phyloP scores from a whole-genome alignment of 2,888 invertebrate species.

The Cremastinae sp. region DNA sequence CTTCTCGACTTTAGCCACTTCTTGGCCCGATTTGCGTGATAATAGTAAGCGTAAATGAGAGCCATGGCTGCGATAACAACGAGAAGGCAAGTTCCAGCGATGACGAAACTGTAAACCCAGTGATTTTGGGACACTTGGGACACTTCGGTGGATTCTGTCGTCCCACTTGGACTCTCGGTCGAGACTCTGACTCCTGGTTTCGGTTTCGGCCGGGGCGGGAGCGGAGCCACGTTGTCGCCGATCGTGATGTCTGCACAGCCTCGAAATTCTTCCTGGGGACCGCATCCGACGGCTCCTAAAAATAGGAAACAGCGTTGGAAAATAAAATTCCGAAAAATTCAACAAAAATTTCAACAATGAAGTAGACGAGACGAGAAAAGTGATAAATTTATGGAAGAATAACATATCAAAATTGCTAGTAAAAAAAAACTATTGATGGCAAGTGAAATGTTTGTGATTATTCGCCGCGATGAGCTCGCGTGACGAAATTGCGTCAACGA shows the following conservation, averaged over 20 bases:
- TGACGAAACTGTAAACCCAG: constrained; percentile 80
- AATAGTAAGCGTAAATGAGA: constrained; percentile 88
- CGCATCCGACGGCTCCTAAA: constrained; percentile 90
- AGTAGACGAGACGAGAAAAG: too few species aligned
- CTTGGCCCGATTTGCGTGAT: constrained; percentile 87
- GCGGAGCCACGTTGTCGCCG: constrained; percentile 82
- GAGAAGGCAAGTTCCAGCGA: constrained; percentile 86
- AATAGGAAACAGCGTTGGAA: constrained; percentile 24
- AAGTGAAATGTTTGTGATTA: too few species aligned
- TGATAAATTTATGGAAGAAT: too few species aligned
- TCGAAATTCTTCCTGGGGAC: constrained; percentile 93
- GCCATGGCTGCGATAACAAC: constrained; percentile 85
- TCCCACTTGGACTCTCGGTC: constrained; percentile 74
- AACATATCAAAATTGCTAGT: background rate
- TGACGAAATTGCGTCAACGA: constrained; percentile 49
- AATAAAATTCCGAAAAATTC: too few species aligned
- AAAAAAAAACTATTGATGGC: too few species aligned
- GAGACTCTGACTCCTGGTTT: constrained; percentile 81
- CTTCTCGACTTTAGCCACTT: constrained; percentile 82
- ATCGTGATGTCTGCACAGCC: constrained; percentile 92
- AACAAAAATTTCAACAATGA: background rate
- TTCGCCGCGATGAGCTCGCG: constrained; percentile 31
- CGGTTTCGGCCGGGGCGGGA: constrained; percentile 81
- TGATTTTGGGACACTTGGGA: constrained; percentile 73
- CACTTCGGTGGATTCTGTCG: constrained; percentile 82